Evolutionary conservation across 2,888 invertebrate genomes (phyloP), one percentile per base, ranked within the genome.

Genomic region (Tiliacea aurago): DNA sequence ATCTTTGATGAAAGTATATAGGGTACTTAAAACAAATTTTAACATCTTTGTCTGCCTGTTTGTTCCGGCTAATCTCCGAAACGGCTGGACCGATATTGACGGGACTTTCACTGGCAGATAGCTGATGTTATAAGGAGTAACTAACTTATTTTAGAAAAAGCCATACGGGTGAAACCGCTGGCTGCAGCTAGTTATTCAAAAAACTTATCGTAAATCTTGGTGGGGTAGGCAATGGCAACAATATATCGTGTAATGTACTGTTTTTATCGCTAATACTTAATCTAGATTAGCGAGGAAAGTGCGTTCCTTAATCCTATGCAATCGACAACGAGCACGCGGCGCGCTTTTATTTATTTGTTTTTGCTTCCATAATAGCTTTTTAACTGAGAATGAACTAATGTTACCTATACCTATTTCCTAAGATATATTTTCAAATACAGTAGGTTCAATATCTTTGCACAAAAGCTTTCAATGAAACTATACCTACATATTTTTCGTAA

Each of bases 271-370:
- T 41, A 47, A 53, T 59, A 59, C 20, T 20, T 45, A 11, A 70
- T 70, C 53, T 61, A 78, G 47, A 75, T 75, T 33, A 78, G 20
- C 13, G 15, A 41, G 15, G 41, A 20, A 78, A 70, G 28, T 78
- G 47, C 13, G 53, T 61, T 61, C 41, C 45, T 47, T 75, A 78
- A 78, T 75, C 78, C 78, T 20, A 2, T 33, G 47, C 41, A 61
- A 78, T 69, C 45, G 15, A 20, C 33, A 15, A 20, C 0, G 33
- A n/a, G 6, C 59, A 53, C 33, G 70, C 53, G 47, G 47, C 33
- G 70, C 53, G 47, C 2, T 53, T 47, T 75, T 13, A 43, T 76
- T 65, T 56, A 28, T 33, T 76, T 49, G 20, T 59, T 53, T 73
- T 23, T 11, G 23, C 11, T 73, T 9, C 37, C 1, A 2, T 61